phyloP scores from a whole-genome alignment of 2,888 invertebrate genomes.

The Malachius bipustulatus region DNA sequence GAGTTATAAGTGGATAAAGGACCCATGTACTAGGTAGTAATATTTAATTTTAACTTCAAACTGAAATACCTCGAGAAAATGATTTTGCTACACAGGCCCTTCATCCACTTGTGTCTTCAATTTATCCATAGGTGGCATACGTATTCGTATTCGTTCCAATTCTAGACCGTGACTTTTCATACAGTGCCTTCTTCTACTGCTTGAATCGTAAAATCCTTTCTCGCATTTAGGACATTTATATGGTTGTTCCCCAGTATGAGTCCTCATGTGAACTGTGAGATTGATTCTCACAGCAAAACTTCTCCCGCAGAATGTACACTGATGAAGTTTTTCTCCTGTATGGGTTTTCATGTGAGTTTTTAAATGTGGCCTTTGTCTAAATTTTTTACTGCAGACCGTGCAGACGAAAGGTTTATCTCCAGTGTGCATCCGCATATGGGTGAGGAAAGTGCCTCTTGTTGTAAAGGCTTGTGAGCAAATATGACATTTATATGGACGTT shows the following conservation, averaged over 20 bases:
- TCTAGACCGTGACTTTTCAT: too few species aligned
- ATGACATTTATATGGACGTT: conserved; percentile 29
- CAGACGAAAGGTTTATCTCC: conserved; percentile 25
- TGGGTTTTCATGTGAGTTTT: conserved; percentile 26
- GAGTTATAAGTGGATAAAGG: too few species aligned
- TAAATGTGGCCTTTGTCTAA: conserved; percentile 27
- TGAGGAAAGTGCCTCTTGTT: conserved; percentile 27
- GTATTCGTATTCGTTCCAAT: too few species aligned
- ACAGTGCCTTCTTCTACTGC: too few species aligned
- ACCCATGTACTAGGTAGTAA: too few species aligned
- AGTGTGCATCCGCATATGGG: conserved; percentile 26
- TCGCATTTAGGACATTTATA: conserved; percentile 28
- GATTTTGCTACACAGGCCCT: too few species aligned
- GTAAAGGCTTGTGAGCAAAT: conserved; percentile 27
- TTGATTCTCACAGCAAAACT: conserved; percentile 27
- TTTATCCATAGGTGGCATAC: too few species aligned
- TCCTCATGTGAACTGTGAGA: conserved; percentile 27
- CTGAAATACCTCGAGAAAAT: too few species aligned
- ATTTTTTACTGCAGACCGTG: conserved; percentile 27
- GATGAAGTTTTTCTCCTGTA: conserved; percentile 26
- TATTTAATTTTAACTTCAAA: too few species aligned
- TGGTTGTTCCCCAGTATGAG: conserved; percentile 29
- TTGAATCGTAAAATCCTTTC: conserved; percentile 28
- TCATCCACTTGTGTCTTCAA: too few species aligned
- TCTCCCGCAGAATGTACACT: conserved; percentile 26